Evolutionary conservation across 2,888 invertebrate species (phyloP).

Genomic region (Atrina japonica): DNA sequence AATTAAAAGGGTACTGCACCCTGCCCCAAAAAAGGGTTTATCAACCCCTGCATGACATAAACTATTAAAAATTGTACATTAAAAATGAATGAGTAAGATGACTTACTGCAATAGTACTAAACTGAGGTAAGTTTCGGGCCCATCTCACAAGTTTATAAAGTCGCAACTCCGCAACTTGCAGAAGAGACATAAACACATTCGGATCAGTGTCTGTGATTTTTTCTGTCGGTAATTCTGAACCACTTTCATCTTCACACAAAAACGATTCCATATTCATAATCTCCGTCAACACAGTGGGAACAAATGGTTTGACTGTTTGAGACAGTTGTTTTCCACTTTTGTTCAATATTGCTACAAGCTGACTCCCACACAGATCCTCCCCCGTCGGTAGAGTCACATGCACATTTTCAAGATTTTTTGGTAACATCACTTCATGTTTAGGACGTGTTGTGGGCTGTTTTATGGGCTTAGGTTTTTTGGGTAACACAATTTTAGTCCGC

Average conservation of each 20-base stretch:
- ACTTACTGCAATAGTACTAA: constrained; percentile 95
- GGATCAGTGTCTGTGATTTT: constrained; percentile 64
- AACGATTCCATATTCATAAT: constrained; percentile 77
- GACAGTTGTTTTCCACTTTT: constrained; percentile 31
- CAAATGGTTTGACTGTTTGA: constrained; percentile 46
- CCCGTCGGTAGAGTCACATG: constrained; percentile 42
- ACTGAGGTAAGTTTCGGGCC: constrained; percentile 98
- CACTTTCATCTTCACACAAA: constrained; percentile 74
- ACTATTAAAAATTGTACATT: too few relatives aligned
- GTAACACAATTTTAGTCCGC: constrained; percentile 52
- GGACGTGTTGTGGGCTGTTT: constrained; percentile 24
- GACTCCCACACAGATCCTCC: constrained; percentile 52
- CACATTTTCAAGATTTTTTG: constrained; percentile 33
- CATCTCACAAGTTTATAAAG: constrained; percentile 98
- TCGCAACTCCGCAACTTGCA: constrained; percentile 90
- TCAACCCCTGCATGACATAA: too few relatives aligned
- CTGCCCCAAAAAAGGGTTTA: too few relatives aligned
- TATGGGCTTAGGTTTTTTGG: constrained; percentile 49
- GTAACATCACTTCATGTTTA: constrained; percentile 7
- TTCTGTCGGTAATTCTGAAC: constrained; percentile 62
- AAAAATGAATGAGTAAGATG: too few relatives aligned
- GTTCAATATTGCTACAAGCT: constrained; percentile 69
- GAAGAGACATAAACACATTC: constrained; percentile 70
- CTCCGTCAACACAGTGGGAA: constrained; percentile 75
- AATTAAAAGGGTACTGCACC: too few relatives aligned